Evolutionary conservation across 2,797 vertebrate genomes (phyloP).

Genomic region (Uromys caudimaculatus): DNA sequence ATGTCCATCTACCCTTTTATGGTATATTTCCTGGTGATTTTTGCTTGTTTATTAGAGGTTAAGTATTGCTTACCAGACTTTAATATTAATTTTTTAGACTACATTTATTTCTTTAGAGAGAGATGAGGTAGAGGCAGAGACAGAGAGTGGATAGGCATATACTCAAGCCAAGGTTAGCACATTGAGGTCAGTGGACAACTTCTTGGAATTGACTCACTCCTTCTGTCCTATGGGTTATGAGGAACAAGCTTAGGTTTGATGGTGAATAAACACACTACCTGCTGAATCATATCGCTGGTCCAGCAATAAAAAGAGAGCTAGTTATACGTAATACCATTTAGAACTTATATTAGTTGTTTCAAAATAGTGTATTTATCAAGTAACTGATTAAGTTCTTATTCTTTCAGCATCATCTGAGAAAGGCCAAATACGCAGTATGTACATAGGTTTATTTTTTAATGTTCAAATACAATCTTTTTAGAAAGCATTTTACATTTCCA

Average conservation of each 20-base stretch:
- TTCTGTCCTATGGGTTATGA: not conserved
- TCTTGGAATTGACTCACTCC: not conserved
- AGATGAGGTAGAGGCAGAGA: not conserved
- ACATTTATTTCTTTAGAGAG: not conserved
- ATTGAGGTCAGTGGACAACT: not conserved
- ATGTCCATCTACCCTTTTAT: not conserved
- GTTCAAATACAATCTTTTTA: not conserved
- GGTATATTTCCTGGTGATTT: conserved; percentile 26
- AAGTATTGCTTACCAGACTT: not conserved
- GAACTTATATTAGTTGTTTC: conserved; percentile 7
- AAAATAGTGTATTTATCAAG: not conserved
- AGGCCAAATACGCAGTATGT: conserved; percentile 50
- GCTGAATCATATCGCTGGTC: not conserved
- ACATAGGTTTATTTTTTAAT: conserved; percentile 17
- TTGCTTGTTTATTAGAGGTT: not conserved
- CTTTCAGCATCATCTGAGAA: conserved; percentile 55
- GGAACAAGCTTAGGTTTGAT: not conserved
- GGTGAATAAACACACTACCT: not conserved
- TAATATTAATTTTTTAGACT: not conserved
- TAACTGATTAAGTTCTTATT: conserved; percentile 19
- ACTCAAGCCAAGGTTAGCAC: not conserved
- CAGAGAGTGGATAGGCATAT: not conserved
- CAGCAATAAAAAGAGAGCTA: not conserved
- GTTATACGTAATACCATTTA: not conserved
- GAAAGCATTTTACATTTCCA: not conserved